Evolutionary conservation across 2,888 invertebrate species (phyloP).

Genomic region (Apotomis turbidana): DNA sequence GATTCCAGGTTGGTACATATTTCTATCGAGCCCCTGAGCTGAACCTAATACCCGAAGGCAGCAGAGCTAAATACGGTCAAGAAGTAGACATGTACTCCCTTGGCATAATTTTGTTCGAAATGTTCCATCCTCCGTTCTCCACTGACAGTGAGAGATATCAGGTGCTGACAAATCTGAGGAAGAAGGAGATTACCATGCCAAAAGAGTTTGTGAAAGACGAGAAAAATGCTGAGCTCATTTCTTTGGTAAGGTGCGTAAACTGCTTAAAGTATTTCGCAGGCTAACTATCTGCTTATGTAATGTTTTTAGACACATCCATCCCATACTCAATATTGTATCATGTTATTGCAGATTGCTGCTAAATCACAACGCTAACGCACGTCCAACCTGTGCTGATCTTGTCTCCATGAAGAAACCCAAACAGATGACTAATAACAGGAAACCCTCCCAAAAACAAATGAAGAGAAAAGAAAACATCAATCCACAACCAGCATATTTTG

Average conservation of each 20-base stretch:
- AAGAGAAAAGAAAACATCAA: neutral
- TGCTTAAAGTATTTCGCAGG: no score
- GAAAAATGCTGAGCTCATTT: neutral
- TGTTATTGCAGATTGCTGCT: neutral
- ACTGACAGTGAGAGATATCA: constrained; percentile 96
- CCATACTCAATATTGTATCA: neutral
- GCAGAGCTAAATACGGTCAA: neutral
- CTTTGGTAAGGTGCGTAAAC: neutral
- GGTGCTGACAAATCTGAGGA: constrained; percentile 89
- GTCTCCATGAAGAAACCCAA: neutral
- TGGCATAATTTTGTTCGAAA: constrained; percentile 97
- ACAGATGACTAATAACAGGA: neutral
- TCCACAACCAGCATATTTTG: neutral
- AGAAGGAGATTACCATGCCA: constrained; percentile 88
- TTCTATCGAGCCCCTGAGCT: neutral
- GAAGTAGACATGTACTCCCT: constrained; percentile 76
- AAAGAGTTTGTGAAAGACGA: constrained; percentile 75
- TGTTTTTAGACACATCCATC: no score
- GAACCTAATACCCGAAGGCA: neutral
- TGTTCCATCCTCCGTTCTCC: constrained; percentile 93
- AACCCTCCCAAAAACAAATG: neutral
- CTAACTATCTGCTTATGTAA: no score
- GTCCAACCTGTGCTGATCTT: neutral
- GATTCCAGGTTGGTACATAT: neutral
- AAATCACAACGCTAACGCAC: neutral